These are phyloP conservation scores for Labia minor DNA, from an alignment of 2,888 invertebrate genomes.

Conservation along the genomic window DNA sequence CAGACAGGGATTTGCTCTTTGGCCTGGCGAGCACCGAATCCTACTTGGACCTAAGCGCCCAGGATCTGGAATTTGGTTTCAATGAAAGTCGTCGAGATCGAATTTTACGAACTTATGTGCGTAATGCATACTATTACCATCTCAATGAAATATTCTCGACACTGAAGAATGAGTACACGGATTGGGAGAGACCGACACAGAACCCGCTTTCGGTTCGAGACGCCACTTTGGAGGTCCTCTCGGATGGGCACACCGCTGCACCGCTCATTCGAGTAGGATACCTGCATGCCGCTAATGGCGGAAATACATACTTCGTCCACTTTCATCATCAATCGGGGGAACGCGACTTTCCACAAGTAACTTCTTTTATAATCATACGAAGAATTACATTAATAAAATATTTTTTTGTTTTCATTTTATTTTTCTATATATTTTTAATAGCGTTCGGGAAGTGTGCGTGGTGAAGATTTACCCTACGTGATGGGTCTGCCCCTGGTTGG, in stretches of 20 bases:
- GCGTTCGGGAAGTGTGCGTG: constrained; percentile 70
- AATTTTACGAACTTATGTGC: constrained; percentile 72
- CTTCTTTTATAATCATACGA: constrained; percentile 17
- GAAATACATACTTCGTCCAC: constrained; percentile 76
- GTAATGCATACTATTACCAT: constrained; percentile 91
- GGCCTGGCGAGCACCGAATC: constrained; percentile 75
- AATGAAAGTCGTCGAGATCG: constrained; percentile 68
- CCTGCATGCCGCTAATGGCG: constrained; percentile 65
- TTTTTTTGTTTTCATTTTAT: too few species aligned
- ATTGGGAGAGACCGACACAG: constrained; percentile 84
- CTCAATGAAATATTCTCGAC: constrained; percentile 91
- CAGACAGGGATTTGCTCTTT: constrained; percentile 70
- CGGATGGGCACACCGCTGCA: constrained; percentile 85
- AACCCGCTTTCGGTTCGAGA: constrained; percentile 78
- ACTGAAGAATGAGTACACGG: constrained; percentile 87
- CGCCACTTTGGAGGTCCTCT: constrained; percentile 72
- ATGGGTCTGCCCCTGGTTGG: constrained; percentile 66
- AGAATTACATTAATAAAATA: too few species aligned
- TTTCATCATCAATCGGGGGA: constrained; percentile 78
- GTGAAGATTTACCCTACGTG: constrained; percentile 78
- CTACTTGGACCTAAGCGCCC: constrained; percentile 65
- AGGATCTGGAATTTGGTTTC: constrained; percentile 72
- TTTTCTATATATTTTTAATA: constrained; percentile 31
- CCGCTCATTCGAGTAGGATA: constrained; percentile 70
- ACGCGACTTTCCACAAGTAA: constrained; percentile 65